Evolutionary conservation across 53 echinoderm and acorn worm genomes (phyloP), one percentile per base, ranked within the genome.

Genomic region (Henricia sp.): DNA sequence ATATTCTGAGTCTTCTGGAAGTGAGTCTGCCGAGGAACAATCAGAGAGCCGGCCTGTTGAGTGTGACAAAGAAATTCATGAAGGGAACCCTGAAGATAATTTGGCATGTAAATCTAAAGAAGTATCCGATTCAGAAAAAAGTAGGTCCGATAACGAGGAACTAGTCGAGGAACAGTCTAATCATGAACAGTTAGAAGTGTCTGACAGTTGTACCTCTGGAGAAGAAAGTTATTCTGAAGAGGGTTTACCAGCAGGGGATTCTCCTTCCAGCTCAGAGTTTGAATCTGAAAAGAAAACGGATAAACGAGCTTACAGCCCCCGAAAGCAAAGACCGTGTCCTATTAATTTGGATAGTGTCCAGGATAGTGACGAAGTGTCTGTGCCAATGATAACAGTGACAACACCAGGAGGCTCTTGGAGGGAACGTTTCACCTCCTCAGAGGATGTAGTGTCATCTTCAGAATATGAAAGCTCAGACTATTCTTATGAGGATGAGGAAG

Each of bases 401-500:
- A 62, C 80, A 43, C 80, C 80, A 2, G 63, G 64, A 13, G 80
- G 80, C 42, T 64, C 80, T 46, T 64, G 80, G 63, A 43, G 21
- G 43, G 63, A 80, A 46, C 80, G 50, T 41, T 24, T 80, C 9
- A 34, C 65, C 23, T 80, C 80, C 44, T 80, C 64, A n/a, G 63
- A 63, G 46, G 80, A 80, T 46, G 12, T 80, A 14, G 29, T 77
- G 29, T 80, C 80, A 80, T 80, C 80, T 37, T 64, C 64, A 32
- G 80, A 80, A 63, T 80, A 64, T 64, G 80, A 80, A 37, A 80
- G 80, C 42, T 62, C 64, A 11, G 80, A 80, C 32, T 28, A 35
- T 46, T 46, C 25, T 32, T 35, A 64, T 23, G 80, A 80, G 3
- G 80, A 48, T 26, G n/a, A 33, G 21, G 62, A 64, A 44, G 46